Conservation (phyloP, 2,888 invertebrate species). For the Caradrina kadenii region DNA sequence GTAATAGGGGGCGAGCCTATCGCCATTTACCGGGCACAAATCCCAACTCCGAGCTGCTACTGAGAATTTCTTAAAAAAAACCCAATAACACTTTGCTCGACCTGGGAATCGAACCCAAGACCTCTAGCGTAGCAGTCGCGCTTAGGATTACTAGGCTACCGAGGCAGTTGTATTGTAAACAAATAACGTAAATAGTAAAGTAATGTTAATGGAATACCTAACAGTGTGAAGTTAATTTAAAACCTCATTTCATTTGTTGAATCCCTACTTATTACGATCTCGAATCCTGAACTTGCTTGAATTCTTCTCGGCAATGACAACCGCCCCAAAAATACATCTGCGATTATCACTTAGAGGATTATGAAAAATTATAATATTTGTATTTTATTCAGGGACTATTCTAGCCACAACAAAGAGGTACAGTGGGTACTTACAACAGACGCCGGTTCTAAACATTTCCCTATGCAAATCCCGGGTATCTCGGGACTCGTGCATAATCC, state of each 20-base stretch:
- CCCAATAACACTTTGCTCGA: too few species aligned
- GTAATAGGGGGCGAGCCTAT: too few species aligned
- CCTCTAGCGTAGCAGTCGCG: too few species aligned
- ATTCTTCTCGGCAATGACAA: not conserved
- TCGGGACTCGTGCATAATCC: slow-evolving; percentile 48
- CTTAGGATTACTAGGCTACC: too few species aligned
- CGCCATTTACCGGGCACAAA: too few species aligned
- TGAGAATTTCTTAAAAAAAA: too few species aligned
- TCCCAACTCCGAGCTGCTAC: too few species aligned
- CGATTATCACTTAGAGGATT: not conserved
- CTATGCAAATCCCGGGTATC: slow-evolving; percentile 47
- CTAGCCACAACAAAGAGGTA: slow-evolving; percentile 19
- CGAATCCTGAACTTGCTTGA: not conserved
- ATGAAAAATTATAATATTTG: slow-evolving; percentile 4
- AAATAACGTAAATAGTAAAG: too few species aligned
- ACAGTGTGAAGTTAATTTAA: too few species aligned
- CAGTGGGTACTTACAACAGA: slow-evolving; percentile 15
- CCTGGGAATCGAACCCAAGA: too few species aligned
- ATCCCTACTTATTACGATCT: not conserved
- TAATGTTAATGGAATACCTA: too few species aligned
- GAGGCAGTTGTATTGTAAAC: too few species aligned
- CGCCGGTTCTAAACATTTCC: slow-evolving; percentile 41
- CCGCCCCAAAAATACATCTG: not conserved
- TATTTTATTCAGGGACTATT: slow-evolving; percentile 23
- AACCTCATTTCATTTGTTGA: not conserved